Evolutionary conservation across 2,797 vertebrate genomes (phyloP).

Genomic region (Botia almorhae): DNA sequence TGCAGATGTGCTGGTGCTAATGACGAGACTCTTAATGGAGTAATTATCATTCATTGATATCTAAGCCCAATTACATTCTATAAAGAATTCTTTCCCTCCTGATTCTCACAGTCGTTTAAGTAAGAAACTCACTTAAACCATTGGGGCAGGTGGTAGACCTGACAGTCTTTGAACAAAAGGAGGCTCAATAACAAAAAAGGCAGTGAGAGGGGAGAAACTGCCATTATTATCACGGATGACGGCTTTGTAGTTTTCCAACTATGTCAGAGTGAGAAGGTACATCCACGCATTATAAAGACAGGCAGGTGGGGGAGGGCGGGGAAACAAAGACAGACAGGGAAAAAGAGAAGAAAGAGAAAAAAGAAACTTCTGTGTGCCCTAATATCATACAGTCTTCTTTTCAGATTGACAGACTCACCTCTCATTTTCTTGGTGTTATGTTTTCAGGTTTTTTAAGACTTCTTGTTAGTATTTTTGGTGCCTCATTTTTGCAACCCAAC

Average conservation of each 20-base stretch:
- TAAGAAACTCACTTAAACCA: slow-evolving; percentile 26
- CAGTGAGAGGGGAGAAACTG: slow-evolving; percentile 20
- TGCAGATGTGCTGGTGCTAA: slow-evolving; percentile 37
- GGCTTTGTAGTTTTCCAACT: slow-evolving; percentile 46
- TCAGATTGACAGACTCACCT: neutral
- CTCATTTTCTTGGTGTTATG: neutral
- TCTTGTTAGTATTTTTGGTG: slow-evolving; percentile 6
- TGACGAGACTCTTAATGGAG: slow-evolving; percentile 22
- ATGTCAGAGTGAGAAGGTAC: slow-evolving; percentile 39
- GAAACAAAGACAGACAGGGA: slow-evolving; percentile 1
- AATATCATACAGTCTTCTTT: neutral
- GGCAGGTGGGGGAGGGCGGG: slow-evolving; percentile 54
- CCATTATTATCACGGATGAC: slow-evolving; percentile 26
- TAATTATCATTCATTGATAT: slow-evolving; percentile 50
- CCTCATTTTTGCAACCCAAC: neutral
- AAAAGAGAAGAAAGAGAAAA: neutral
- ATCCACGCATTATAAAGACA: slow-evolving; percentile 23
- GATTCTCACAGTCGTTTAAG: slow-evolving; percentile 27
- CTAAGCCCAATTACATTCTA: slow-evolving; percentile 33
- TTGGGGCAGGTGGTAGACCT: slow-evolving; percentile 28
- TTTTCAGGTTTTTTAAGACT: neutral
- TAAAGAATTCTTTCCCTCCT: slow-evolving; percentile 17
- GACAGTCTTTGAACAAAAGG: slow-evolving; percentile 28
- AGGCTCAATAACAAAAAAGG: slow-evolving; percentile 41
- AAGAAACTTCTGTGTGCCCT: slow-evolving; percentile 10